These are phyloP conservation scores for Drosophila simulans DNA, from an alignment of 1,140 invertebrate species.

Conservation along the genomic window DNA sequence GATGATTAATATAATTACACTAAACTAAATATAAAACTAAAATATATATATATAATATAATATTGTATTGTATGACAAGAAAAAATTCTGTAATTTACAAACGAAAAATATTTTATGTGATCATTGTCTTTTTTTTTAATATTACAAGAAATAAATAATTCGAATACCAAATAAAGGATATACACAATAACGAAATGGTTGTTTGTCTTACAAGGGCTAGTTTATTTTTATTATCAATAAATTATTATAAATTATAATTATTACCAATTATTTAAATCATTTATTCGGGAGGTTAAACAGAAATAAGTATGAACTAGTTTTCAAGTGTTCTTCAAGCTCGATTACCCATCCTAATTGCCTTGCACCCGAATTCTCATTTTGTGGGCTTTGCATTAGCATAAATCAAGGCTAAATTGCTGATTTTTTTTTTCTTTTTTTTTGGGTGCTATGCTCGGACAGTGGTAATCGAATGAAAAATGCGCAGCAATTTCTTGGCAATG, in stretches of 20 bases:
- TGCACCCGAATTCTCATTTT: neutral
- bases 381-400: constrained; percentile 31
- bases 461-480: constrained; percentile 36
- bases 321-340: neutral
- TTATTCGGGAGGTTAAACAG: no score
- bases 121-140: constrained; percentile 82
- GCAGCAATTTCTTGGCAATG: constrained; percentile 52
- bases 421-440: constrained; percentile 1
- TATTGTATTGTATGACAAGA: constrained; percentile 75
- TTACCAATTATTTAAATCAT: no score
- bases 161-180: constrained; percentile 79
- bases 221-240: no score
- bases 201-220: constrained; percentile 5
- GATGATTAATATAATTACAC: constrained; percentile 60
- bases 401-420: constrained; percentile 23
- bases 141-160: constrained; percentile 82
- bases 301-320: neutral
- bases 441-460: neutral
- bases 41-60: constrained; percentile 58
- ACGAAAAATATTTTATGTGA: constrained; percentile 80
- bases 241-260: no score
- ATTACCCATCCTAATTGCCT: neutral
- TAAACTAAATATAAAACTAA: constrained; percentile 57
- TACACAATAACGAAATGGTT: constrained; percentile 35
- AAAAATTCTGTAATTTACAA: constrained; percentile 78